Conservation (phyloP, 2,113 vertebrate species). For the Paramisgurnus dabryanus region DNA sequence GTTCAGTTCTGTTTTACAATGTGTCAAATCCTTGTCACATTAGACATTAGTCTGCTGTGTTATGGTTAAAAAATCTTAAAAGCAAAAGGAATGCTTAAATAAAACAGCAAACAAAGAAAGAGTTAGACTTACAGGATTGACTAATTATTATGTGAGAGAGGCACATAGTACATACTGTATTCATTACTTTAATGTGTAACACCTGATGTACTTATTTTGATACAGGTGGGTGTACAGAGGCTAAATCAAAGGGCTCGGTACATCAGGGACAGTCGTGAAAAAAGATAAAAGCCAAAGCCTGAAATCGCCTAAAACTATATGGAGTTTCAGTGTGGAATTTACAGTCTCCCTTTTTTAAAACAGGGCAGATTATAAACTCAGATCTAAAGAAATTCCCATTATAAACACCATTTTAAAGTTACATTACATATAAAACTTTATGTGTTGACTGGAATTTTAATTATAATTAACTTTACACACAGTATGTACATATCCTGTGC, state of each 20-base stretch:
- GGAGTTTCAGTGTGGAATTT: conserved; percentile 45
- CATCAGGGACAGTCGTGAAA: conserved; percentile 22
- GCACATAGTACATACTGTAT: not conserved
- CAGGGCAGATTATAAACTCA: conserved; percentile 43
- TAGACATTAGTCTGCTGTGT: not conserved
- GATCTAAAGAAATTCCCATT: conserved; percentile 16
- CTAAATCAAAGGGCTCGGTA: conserved; percentile 58
- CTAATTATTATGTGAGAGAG: not conserved
- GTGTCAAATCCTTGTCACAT: not conserved
- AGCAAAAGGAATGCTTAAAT: not conserved
- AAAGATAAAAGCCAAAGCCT: conserved; percentile 49
- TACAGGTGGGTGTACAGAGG: conserved; percentile 58
- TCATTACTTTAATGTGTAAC: conserved; percentile 18
- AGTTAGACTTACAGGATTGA: not conserved
- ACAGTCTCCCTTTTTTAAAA: conserved; percentile 23
- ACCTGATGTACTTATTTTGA: conserved; percentile 30
- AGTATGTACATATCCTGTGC: too few relatives aligned
- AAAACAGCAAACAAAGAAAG: not conserved
- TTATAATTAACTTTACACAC: not conserved
- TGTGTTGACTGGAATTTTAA: not conserved
- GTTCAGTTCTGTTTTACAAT: conserved; percentile 7
- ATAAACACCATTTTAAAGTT: conserved; percentile 9
- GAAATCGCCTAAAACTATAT: conserved; percentile 54
- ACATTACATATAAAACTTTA: not conserved
- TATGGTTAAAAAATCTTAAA: not conserved